Evolutionary conservation across 1,140 invertebrate genomes (phyloP).

Genomic region (Ceratitis capitata): DNA sequence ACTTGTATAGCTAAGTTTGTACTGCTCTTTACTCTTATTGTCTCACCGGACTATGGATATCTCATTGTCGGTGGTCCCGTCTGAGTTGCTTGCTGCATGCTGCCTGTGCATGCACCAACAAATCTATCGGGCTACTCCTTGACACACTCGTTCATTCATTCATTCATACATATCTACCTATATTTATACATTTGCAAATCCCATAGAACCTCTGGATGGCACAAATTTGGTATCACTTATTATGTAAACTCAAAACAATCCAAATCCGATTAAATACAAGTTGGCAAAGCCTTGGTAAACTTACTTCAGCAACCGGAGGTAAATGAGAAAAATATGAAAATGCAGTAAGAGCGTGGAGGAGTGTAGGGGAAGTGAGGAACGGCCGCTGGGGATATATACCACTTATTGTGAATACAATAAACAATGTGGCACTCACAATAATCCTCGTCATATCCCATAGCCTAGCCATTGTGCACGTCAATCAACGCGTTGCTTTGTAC

Average conservation of each 20-base stretch:
- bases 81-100: background rate
- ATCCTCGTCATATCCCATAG: conserved; percentile 22
- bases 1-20: background rate
- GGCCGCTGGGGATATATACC: background rate
- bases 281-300: background rate
- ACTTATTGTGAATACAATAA: conserved; percentile 19
- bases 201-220: background rate
- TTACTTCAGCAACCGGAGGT: background rate
- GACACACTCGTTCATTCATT: background rate
- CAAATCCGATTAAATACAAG: conserved; percentile 42
- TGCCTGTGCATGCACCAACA: background rate
- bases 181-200: conserved; percentile 26
- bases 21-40: background rate
- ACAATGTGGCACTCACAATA: conserved; percentile 8
- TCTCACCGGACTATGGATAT: background rate
- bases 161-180: no score
- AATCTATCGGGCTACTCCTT: background rate
- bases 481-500: background rate
- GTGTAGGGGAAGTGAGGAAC: background rate
- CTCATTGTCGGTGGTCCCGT: background rate
- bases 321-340: background rate
- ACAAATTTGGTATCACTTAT: conserved; percentile 35
- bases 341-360: background rate
- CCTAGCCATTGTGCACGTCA: conserved; percentile 28
- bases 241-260: conserved; percentile 42